These are phyloP conservation scores for Anoura caudifer DNA, from an alignment of 2,113 vertebrate species.

Conservation along the genomic window DNA sequence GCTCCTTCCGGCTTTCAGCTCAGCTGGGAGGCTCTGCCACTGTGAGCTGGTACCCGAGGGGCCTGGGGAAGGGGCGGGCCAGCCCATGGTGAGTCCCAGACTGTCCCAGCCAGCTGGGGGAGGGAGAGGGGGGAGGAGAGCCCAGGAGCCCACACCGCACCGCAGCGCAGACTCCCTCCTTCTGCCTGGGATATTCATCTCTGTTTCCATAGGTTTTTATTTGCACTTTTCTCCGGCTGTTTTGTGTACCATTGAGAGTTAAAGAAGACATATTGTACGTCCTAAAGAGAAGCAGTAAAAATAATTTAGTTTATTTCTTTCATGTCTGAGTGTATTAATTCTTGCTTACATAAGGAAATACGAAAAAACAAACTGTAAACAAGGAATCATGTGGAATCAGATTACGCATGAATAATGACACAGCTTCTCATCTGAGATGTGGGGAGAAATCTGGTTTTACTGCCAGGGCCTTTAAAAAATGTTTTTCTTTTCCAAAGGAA, in stretches of 20 bases:
- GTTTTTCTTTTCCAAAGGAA: conserved; percentile 71
- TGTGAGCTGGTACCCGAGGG: not conserved
- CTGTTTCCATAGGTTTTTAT: conserved; percentile 70
- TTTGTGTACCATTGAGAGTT: conserved; percentile 68
- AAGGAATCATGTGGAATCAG: conserved; percentile 73
- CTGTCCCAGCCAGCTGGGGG: not conserved
- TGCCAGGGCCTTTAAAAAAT: conserved; percentile 69
- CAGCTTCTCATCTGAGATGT: conserved; percentile 56
- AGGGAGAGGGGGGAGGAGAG: not conserved
- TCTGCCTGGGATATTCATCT: conserved; percentile 28
- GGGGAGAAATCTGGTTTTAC: conserved; percentile 53
- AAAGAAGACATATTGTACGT: conserved; percentile 72
- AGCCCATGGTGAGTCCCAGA: not conserved
- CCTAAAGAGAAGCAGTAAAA: conserved; percentile 78
- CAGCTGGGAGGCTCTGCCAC: not conserved
- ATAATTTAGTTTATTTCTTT: conserved; percentile 79
- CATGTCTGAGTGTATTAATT: conserved; percentile 76
- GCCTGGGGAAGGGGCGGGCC: not conserved
- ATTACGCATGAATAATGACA: conserved; percentile 74
- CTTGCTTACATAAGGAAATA: conserved; percentile 78
- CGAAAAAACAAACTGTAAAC: conserved; percentile 74
- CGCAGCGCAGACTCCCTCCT: not conserved
- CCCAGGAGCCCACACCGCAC: not conserved
- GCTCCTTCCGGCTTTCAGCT: not conserved
- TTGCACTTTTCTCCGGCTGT: conserved; percentile 67